These are phyloP conservation scores for Ancistrus triradiatus DNA, from an alignment of 2,113 vertebrate species.

Conservation along the genomic window DNA sequence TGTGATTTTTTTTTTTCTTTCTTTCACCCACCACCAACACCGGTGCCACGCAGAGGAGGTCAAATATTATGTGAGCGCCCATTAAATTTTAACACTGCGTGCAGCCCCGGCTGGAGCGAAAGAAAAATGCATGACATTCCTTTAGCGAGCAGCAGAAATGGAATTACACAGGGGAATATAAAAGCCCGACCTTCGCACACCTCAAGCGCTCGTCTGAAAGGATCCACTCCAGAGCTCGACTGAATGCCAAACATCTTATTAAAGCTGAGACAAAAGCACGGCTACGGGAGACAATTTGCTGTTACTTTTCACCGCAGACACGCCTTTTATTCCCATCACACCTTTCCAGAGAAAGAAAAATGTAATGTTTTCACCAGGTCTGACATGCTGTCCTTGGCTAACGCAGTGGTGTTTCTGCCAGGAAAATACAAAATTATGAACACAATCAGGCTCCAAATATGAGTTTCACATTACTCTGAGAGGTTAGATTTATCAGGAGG, in stretches of 20 bases:
- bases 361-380: background rate
- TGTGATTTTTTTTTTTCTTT: background rate
- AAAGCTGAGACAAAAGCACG: conserved; percentile 41
- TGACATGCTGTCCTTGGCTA: conserved; percentile 9
- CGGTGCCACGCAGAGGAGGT: background rate
- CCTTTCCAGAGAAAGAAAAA: background rate
- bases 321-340: conserved; percentile 9
- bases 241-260: conserved; percentile 45
- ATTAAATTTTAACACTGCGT: conserved; percentile 29
- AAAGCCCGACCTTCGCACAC: conserved; percentile 45
- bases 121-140: conserved; percentile 14
- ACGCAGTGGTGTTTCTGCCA: background rate
- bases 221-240: conserved; percentile 2
- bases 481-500: no score
- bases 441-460: no score
- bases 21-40: conserved; percentile 2
- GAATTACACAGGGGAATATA: conserved; percentile 31
- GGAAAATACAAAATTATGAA: no score
- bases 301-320: conserved; percentile 2
- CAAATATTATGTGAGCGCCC: conserved; percentile 41
- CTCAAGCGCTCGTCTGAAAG: conserved; percentile 29
- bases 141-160: conserved; percentile 17
- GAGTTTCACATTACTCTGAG: no score
- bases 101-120: conserved; percentile 1
- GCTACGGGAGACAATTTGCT: conserved; percentile 17